These are phyloP conservation scores for Catalaphyllia jardinei DNA, from an alignment of 64 coral and sea anemone genomes.

Conservation along the genomic window DNA sequence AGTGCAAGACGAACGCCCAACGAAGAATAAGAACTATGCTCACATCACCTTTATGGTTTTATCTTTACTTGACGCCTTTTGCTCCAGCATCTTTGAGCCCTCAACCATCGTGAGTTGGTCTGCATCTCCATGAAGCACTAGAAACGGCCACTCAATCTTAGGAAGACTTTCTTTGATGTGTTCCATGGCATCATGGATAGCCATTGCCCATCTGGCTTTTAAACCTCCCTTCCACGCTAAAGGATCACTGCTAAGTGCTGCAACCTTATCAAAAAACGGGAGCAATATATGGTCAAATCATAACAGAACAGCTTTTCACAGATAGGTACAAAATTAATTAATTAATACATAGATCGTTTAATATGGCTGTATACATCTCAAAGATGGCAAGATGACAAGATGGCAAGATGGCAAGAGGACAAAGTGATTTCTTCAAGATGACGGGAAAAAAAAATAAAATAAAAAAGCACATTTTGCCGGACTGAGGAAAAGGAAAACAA, in stretches of 20 bases:
- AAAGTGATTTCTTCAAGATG: too few species aligned
- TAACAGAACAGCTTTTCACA: neutral
- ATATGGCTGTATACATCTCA: too few species aligned
- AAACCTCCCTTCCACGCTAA: constrained; percentile 62
- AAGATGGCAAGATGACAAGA: too few species aligned
- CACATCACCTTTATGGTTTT: constrained; percentile 68
- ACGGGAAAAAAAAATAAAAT: too few species aligned
- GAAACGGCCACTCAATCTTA: constrained; percentile 65
- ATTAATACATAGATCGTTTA: too few species aligned
- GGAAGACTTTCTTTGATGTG: constrained; percentile 24
- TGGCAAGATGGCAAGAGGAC: too few species aligned
- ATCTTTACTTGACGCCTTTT: constrained; percentile 67
- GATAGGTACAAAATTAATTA: too few species aligned
- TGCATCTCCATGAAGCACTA: constrained; percentile 63
- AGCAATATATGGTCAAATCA: neutral
- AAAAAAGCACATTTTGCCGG: too few species aligned
- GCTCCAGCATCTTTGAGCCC: constrained; percentile 43
- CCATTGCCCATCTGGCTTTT: constrained; percentile 57
- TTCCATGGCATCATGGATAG: constrained; percentile 29
- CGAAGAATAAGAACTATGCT: neutral
- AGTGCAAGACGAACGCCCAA: neutral
- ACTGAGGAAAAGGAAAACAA: too few species aligned
- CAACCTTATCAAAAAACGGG: constrained; percentile 17
- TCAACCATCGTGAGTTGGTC: constrained; percentile 54
- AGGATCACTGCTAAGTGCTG: constrained; percentile 35